Base-by-base conservation (phyloP, 2,888 invertebrate genomes). In the Mesorhabditis spiculigera region DNA sequence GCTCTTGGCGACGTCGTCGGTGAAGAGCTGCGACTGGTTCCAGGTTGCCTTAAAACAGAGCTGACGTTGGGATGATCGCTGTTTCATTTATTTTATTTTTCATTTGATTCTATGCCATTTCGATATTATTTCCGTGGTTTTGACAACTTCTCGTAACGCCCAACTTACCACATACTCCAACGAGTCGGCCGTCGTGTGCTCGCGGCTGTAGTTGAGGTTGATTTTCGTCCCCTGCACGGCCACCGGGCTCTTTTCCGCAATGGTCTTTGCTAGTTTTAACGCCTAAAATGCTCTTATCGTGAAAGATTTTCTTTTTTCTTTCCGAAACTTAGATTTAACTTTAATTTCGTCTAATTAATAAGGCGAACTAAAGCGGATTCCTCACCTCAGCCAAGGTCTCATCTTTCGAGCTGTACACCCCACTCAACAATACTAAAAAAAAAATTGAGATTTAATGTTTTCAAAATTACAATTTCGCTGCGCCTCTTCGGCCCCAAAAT, bases 171-270 rank as follows among this genome's bases (percentile, higher is more conserved):
- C 91, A 82, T 93, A 93, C 81, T 93, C 91, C 16, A 97, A 88
- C 10, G 95, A 93, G 70, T 94, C 92, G 76, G 92, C 90, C 16
- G 92, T 93, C 0, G 92, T 89, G 83, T 95, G 93, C 86, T 94
- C 94, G 81, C 94, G 90, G 0, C 95, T 92, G 87, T 92, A 95
- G 72, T 85, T 90, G 43, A 97, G 85, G 58, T 50, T 50, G 8
- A 90, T 88, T 86, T 98, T 98, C 0, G 93, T 92, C 4, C 91
- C 91, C 63, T 97, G 96, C 0, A 97, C 92, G 0, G 96, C 97
- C 4, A 97, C 91, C 0, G 97, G 97, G 88, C 94, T 95, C 87
- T 94, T 93, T 5, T 88, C 86, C 0, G 96, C 93, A 76, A 98
- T 95, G 45, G 88, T 86, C 77, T 90, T 90, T 0, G 95, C 97